These are phyloP conservation scores for Chromis chromis DNA, from an alignment of 2,797 vertebrate species.

Conservation along the genomic window DNA sequence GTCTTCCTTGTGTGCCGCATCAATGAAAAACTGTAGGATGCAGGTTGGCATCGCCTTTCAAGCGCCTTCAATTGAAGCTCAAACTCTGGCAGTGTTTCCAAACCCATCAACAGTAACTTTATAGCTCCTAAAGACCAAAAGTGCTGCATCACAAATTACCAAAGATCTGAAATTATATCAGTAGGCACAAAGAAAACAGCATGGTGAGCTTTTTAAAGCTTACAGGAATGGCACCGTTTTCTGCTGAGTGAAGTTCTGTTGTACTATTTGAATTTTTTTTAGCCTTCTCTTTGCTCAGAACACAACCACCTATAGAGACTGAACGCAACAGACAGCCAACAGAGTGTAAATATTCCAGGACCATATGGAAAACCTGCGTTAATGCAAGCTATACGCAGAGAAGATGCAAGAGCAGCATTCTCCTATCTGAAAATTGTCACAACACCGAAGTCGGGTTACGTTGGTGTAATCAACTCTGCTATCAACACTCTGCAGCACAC, in stretches of 20 bases:
- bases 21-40: constrained; percentile 4
- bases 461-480: constrained; percentile 55
- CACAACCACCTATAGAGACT: constrained; percentile 4
- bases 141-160: constrained; percentile 14
- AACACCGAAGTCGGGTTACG: constrained; percentile 23
- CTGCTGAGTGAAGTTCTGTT: constrained; percentile 27
- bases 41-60: constrained; percentile 39
- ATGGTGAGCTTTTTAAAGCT: constrained; percentile 28
- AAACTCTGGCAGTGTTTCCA: constrained; percentile 23
- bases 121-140: constrained; percentile 29
- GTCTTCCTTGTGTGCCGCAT: constrained; percentile 30
- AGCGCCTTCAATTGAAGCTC: constrained; percentile 35
- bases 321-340: constrained; percentile 17
- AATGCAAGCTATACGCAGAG: constrained; percentile 42
- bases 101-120: constrained; percentile 27
- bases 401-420: constrained; percentile 52
- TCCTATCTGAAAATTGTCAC: constrained; percentile 47
- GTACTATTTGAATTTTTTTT: not conserved
- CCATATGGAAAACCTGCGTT: constrained; percentile 19
- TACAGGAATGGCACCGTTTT: constrained; percentile 39
- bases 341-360: constrained; percentile 27
- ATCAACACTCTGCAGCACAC: constrained; percentile 40
- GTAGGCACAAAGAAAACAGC: constrained; percentile 21
- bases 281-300: constrained; percentile 4
- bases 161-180: constrained; percentile 43